These are phyloP conservation scores for Ophion ellenae DNA, from an alignment of 2,888 invertebrate species.

Conservation along the genomic window DNA sequence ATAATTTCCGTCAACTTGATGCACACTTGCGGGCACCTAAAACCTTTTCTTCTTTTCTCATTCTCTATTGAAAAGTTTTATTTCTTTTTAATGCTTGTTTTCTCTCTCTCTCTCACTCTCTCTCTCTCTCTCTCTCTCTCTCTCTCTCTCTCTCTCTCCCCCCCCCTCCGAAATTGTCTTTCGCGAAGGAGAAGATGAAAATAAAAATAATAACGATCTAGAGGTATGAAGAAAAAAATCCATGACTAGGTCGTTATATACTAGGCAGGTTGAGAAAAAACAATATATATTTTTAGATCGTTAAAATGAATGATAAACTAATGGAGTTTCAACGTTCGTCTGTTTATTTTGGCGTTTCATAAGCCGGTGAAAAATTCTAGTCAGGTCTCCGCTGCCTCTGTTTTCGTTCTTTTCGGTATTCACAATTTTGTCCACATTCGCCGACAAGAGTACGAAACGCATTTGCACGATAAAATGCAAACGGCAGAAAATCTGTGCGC, in stretches of 20 bases:
- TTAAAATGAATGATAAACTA: constrained; percentile 55
- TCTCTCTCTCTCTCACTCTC: not conserved
- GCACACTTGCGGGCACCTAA: constrained; percentile 17
- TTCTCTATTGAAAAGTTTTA: constrained; percentile 48
- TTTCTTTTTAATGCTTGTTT: constrained; percentile 12
- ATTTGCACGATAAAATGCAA: not conserved
- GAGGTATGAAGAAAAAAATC: not conserved
- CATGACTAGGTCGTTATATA: constrained; percentile 2
- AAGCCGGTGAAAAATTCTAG: constrained; percentile 67
- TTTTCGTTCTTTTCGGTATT: constrained; percentile 10
- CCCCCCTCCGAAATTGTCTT: not conserved
- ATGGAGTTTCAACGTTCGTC: constrained; percentile 75
- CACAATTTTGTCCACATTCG: not conserved
- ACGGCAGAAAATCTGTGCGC: not conserved
- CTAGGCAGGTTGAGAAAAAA: not conserved
- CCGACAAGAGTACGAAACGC: not conserved
- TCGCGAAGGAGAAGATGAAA: not conserved
- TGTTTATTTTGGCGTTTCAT: constrained; percentile 72
- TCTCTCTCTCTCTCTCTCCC: not conserved
- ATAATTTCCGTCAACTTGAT: constrained; percentile 51
- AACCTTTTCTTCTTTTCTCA: constrained; percentile 4
- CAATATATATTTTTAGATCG: too few relatives aligned
- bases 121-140: constrained; percentile 2
- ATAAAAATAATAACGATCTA: not conserved
- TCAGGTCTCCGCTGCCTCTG: not conserved